Evolutionary conservation across 2,113 vertebrate genomes (phyloP).

Genomic region (Rhynchomys soricoides): DNA sequence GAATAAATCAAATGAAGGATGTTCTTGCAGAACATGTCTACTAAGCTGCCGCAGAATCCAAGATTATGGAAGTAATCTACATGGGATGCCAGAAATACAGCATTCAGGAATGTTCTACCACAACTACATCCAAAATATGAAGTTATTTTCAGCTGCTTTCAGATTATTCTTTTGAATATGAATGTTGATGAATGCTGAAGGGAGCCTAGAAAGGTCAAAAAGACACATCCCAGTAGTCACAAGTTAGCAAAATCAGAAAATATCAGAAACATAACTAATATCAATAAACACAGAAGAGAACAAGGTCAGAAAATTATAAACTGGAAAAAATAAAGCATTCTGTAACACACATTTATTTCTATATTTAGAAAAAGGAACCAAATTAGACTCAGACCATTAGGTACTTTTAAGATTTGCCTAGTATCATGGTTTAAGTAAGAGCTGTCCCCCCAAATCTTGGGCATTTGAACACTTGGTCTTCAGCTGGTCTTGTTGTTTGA

Average conservation of each 20-base stretch:
- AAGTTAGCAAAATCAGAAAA: not conserved
- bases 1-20: not conserved
- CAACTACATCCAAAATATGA: not conserved
- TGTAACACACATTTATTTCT: not conserved
- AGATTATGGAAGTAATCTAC: not conserved
- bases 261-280: not conserved
- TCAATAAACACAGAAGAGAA: slow-evolving; percentile 13
- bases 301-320: not conserved
- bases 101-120: not conserved
- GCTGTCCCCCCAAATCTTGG: no score
- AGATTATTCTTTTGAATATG: not conserved
- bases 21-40: not conserved
- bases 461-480: not conserved
- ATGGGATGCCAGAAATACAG: not conserved
- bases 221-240: not conserved
- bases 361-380: not conserved
- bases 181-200: not conserved
- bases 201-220: not conserved
- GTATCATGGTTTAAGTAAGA: not conserved
- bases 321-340: not conserved
- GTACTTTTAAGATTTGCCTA: slow-evolving; percentile 33
- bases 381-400: not conserved
- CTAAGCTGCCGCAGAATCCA: not conserved
- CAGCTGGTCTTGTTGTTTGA: not conserved
- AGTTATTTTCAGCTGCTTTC: slow-evolving; percentile 13